Conservation (phyloP, 2,113 vertebrate species). For the Tyto alba region DNA sequence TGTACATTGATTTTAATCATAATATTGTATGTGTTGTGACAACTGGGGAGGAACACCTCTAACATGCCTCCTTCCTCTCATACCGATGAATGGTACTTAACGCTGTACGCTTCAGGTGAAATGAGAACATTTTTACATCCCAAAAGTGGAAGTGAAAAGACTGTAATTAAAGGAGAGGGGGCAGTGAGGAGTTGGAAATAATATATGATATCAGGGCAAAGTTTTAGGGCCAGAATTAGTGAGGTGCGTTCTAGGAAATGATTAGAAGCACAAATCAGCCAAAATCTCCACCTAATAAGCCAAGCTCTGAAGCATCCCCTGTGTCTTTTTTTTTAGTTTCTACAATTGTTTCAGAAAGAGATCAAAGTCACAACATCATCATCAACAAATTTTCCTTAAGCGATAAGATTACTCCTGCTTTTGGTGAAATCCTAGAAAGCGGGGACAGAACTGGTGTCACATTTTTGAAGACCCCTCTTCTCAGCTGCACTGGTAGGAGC, state of each 20-base stretch:
- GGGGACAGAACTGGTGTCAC: background rate
- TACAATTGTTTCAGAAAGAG: background rate
- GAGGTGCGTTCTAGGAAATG: background rate
- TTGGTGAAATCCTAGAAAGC: background rate
- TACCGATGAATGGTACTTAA: background rate
- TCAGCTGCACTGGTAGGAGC: background rate
- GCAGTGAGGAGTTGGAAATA: background rate
- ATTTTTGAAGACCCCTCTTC: background rate
- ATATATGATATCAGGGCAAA: background rate
- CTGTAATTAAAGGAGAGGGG: background rate
- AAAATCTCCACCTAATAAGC: background rate
- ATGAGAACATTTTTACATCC: background rate
- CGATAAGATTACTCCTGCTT: background rate
- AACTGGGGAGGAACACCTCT: background rate
- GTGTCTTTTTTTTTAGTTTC: background rate
- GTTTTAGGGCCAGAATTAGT: background rate
- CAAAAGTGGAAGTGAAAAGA: background rate
- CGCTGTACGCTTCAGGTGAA: background rate
- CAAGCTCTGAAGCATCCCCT: background rate
- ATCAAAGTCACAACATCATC: background rate
- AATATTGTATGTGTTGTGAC: background rate
- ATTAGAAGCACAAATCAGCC: background rate
- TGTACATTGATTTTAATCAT: background rate
- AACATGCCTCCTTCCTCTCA: background rate
- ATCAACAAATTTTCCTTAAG: background rate